A percentile compares a stretch with the other conserved stretches of the same genome.
Conservation (phyloP, 2,113 vertebrate genomes). For the Burhinus bistriatus region DNA sequence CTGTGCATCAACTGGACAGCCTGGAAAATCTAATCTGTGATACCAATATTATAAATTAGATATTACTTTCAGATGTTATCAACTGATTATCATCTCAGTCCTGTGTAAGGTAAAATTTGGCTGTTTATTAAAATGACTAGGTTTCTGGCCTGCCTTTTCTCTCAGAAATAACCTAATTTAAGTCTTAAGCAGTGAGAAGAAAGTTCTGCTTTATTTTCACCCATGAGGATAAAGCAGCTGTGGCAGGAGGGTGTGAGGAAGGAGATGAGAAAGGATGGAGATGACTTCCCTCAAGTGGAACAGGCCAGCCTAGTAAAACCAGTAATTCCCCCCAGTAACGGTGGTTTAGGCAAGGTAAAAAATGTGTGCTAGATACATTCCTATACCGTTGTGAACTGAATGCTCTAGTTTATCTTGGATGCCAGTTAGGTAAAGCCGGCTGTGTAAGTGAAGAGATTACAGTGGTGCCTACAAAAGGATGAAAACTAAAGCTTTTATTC, state of each 20-base stretch:
- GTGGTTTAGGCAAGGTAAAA: not conserved
- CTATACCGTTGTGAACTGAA: not conserved
- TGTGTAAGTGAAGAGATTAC: not conserved
- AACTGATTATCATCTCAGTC: not conserved
- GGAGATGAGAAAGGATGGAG: not conserved
- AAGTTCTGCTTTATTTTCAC: not conserved
- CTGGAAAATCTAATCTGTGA: not conserved
- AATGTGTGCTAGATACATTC: not conserved
- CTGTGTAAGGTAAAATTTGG: not conserved
- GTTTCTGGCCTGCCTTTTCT: not conserved
- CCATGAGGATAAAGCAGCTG: not conserved
- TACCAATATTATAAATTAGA: not conserved
- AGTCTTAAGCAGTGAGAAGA: not conserved
- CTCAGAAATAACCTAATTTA: not conserved
- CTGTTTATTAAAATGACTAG: not conserved
- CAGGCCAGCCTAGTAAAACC: not conserved
- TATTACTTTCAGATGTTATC: not conserved
- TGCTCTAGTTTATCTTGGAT: not conserved
- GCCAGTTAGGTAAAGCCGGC: not conserved
- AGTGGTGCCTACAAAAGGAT: not conserved
- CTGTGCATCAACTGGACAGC: constrained; percentile 3
- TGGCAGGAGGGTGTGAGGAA: not conserved
- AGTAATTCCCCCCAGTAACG: not conserved
- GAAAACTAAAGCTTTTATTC: constrained; percentile 6
- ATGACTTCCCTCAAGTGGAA: not conserved